These are phyloP conservation scores for Rhodinocichla rosea DNA, from an alignment of 2,113 vertebrate genomes.

Conservation along the genomic window DNA sequence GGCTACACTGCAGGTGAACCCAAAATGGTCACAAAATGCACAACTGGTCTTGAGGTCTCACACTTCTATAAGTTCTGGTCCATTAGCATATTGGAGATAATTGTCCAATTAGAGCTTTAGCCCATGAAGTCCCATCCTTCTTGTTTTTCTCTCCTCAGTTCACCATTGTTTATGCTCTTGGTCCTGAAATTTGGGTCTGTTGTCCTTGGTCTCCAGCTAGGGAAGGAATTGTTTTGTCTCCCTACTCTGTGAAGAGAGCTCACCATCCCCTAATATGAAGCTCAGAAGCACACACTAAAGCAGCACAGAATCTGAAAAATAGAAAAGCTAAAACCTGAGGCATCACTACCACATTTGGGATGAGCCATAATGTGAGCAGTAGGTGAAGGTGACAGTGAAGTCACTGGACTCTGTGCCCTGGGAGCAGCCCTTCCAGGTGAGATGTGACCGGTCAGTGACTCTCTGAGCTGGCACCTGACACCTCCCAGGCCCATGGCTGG, in stretches of 20 bases:
- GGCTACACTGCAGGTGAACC: not conserved
- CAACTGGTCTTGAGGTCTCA: not conserved
- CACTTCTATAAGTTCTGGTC: not conserved
- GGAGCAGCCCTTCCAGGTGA: not conserved
- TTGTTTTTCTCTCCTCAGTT: not conserved
- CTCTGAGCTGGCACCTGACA: not conserved
- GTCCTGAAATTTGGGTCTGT: accelerated
- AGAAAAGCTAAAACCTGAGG: not conserved
- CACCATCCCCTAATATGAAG: not conserved
- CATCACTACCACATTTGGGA: not conserved
- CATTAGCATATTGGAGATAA: not conserved
- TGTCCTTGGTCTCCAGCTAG: not conserved
- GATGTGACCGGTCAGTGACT: not conserved
- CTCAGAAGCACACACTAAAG: not conserved
- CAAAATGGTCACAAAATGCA: not conserved
- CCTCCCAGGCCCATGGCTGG: not conserved
- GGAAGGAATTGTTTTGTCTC: not conserved
- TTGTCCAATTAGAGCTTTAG: not conserved
- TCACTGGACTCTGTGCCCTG: not conserved
- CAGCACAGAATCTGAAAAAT: not conserved
- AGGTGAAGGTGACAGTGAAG: not conserved
- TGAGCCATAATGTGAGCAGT: not conserved
- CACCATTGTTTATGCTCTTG: not conserved
- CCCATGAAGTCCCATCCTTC: not conserved
- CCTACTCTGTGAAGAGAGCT: not conserved